These are phyloP conservation scores for Tiphia femorata DNA, from an alignment of 2,888 invertebrate genomes.

Conservation along the genomic window DNA sequence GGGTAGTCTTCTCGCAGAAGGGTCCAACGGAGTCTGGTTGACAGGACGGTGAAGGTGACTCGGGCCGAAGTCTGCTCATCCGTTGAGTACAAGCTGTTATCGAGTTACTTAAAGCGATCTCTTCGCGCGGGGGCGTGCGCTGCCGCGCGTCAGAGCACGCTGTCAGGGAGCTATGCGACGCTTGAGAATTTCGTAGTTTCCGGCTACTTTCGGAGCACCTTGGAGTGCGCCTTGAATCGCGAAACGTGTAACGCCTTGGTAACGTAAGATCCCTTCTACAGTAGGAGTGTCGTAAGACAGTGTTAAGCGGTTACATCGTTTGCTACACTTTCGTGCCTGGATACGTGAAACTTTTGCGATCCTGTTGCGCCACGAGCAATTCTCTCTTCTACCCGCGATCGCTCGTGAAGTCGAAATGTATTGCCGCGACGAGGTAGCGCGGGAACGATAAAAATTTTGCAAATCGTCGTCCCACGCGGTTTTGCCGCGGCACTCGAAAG, in stretches of 20 bases:
- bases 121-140: conserved; percentile 35
- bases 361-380: too few species aligned
- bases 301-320: too few species aligned
- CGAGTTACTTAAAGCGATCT: conserved; percentile 47
- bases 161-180: conserved; percentile 1
- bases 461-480: conserved; percentile 3
- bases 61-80: conserved; percentile 37
- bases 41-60: conserved; percentile 5
- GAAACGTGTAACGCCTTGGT: too few species aligned
- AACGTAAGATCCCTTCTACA: too few species aligned
- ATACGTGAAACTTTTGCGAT: too few species aligned
- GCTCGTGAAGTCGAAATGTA: neutral
- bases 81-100: conserved; percentile 51
- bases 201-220: conserved; percentile 9
- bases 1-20: too few species aligned
- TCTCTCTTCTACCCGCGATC: too few species aligned
- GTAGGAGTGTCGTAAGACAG: too few species aligned
- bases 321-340: too few species aligned
- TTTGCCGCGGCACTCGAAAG: neutral
- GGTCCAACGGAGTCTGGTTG: conserved; percentile 3
- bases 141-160: conserved; percentile 23
- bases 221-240: too few species aligned
- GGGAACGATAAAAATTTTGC: conserved; percentile 6
- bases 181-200: conserved; percentile 21
- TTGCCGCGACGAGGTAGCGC: neutral